Base-by-base conservation (phyloP, 1,140 invertebrate genomes). In the Fopius arisanus region DNA sequence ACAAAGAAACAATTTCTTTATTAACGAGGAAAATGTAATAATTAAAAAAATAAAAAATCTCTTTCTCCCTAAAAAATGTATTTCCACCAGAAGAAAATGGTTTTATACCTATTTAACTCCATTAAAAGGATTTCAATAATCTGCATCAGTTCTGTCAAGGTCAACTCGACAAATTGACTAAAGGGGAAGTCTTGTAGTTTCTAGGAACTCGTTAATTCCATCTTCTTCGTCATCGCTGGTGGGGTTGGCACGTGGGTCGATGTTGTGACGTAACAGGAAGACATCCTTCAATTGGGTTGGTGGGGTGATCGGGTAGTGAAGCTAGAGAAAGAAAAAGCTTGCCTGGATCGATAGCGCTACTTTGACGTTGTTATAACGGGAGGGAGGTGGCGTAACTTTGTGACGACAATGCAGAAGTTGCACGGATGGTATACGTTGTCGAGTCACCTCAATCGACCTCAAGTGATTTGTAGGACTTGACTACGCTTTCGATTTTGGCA, bases 391-490 rank as follows among this genome's bases (percentile, higher is more conserved):
- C 19, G 23, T 26, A 59, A 59, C 19, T 26, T 12, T 12, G 10
- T 59, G 54, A 59, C 54, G 54, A 59, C 69, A 37, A 72, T 74
- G 68, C 33, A n/a, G 69, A 74, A 70, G 26, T 65, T 70, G 72
- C 40, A 69, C 19, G 54, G 5, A 59, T n/a, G n/a, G n/a, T 23
- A 28, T 26, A 26, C 54, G 54, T 59, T 10, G 54, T 3, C 33
- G 33, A 37, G 33, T 33, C 31, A 5, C 31, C 19, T 67, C 23
- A 67, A 37, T 69, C 48, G 37, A 19, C 37, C 33, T 76, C 59
- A 31, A 89, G 78, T 67, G 82, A 82, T 73, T 86, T 88, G 70
- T 90, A 90, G 37, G 80, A 75, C 73, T 87, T 84, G 37, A 89
- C 77, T 31, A 89, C 79, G 73, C 84, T 87, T 79, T 90, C 89